These are phyloP conservation scores for Sula dactylatra DNA, from an alignment of 2,113 vertebrate genomes.

Conservation along the genomic window DNA sequence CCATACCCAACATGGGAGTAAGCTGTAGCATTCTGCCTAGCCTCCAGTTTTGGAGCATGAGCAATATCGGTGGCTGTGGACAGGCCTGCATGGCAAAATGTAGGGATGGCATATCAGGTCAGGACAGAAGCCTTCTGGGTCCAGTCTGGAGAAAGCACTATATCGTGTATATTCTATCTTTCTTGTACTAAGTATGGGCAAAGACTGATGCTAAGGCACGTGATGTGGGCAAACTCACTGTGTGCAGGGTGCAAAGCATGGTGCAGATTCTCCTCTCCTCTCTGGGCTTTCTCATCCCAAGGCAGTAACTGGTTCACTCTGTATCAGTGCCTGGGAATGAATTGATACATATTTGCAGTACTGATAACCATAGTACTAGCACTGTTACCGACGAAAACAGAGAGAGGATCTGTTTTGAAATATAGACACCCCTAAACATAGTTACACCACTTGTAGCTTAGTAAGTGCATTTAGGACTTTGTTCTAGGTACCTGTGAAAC, in stretches of 20 bases:
- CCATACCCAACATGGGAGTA: background rate
- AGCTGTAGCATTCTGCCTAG: background rate
- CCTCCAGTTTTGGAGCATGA: background rate
- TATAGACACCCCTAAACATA: background rate
- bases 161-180: background rate
- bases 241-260: background rate
- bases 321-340: background rate
- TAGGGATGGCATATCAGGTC: background rate
- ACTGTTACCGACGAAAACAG: background rate
- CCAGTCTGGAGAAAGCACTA: background rate
- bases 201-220: background rate
- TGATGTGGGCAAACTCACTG: too few species aligned
- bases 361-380: background rate
- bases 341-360: background rate
- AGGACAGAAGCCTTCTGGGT: background rate
- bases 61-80: background rate
- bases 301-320: background rate
- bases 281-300: background rate
- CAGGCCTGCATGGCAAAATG: background rate
- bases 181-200: background rate
- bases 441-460: background rate
- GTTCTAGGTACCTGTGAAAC: background rate
- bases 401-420: background rate
- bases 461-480: background rate
- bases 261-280: background rate